These are phyloP conservation scores for Casuarius casuarius DNA, from an alignment of 2,113 vertebrate genomes.

Conservation along the genomic window DNA sequence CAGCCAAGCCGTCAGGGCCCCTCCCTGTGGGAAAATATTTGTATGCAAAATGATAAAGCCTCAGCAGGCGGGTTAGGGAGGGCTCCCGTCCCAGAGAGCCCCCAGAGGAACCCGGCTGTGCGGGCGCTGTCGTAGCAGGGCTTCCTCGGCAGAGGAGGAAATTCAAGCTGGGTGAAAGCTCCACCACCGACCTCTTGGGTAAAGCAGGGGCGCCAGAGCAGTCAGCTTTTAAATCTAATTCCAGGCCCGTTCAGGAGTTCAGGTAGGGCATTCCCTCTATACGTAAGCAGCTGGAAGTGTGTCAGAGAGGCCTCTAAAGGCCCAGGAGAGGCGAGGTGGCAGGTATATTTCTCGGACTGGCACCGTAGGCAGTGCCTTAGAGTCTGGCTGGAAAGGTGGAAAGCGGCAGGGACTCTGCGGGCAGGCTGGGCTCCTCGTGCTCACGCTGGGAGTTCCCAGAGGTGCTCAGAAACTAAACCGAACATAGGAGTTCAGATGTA, in stretches of 20 bases:
- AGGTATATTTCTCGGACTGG: background rate
- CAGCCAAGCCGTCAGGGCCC: background rate
- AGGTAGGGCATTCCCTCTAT: background rate
- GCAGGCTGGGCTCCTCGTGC: background rate
- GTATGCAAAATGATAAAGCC: background rate
- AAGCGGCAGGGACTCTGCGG: background rate
- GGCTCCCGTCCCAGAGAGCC: background rate
- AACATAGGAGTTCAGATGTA: background rate
- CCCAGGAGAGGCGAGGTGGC: background rate
- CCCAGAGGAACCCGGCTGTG: background rate
- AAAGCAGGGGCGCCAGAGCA: background rate
- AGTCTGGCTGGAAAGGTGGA: background rate
- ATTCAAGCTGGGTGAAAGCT: background rate
- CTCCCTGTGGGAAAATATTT: background rate
- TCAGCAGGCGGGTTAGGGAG: background rate
- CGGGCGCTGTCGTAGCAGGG: background rate
- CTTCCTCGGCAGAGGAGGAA: background rate
- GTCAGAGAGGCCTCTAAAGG: background rate
- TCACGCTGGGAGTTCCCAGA: background rate
- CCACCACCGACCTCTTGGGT: background rate
- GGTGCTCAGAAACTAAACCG: background rate
- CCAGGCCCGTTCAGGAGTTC: background rate
- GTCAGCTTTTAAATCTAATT: conserved; percentile 3
- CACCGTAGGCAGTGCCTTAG: background rate
- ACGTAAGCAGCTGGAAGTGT: background rate